Evolutionary conservation across 2,113 vertebrate genomes (phyloP), one percentile per base, ranked within the genome.

Genomic region (Trogon melanurus): DNA sequence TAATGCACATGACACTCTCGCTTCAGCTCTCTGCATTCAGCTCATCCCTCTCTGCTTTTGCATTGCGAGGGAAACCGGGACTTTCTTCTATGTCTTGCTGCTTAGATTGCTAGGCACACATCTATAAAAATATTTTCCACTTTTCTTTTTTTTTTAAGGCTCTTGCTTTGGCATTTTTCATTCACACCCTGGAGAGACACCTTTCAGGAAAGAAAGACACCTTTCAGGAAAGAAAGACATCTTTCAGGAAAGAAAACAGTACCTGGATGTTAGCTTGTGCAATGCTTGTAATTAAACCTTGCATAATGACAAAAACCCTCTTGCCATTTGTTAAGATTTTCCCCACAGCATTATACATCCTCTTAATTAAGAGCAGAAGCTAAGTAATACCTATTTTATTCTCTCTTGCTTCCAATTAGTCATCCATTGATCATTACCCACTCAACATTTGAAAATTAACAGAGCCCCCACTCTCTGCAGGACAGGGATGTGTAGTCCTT

Each of bases 351-450:
- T 95, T 97, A 82, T 51, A 66, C 61, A 78, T 95, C 84, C 38
- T 61, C 58, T 96, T 97, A 97, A 98, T 98, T 98, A 98, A 97
- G 96, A 98, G 96, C 97, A 96, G 95, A 82, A 95, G 90, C 85
- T 75, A 94, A 97, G 85, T 95, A 97, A 97, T 95, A 96, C 94
- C 89, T 94, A 62, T 95, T 97, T 96, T 94, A 95, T 96, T 96
- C 93, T 90, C 91, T 88, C 91, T 95, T 95, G 94, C 87, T 57
- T 97, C 97, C 96, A 97, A 97, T 98, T 98, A 98, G 91, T 91
- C 92, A 82, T 81, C 95, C 96, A 97, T 93, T 97, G 97, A 97
- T 98, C 57, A 60, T 93, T 97, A 93, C 89, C 95, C 51, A 85
- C 83, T 90, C 96, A 93, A 73, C 86, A 45, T 94, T 58, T 94